Conservation (phyloP, 2,113 vertebrate genomes). For the Sterna hirundo region DNA sequence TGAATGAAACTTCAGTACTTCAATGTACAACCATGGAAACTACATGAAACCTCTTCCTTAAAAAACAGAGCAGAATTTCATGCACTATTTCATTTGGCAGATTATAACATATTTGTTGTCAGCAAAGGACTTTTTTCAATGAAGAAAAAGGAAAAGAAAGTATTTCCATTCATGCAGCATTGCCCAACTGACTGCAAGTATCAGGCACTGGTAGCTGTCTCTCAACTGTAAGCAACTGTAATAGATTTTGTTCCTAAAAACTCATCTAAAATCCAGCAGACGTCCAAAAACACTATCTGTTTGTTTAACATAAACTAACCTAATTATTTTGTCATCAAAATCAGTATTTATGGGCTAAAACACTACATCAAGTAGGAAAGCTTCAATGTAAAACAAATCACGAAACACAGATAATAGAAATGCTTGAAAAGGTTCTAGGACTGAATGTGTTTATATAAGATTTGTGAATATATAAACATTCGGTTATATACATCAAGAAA, state of each 20-base stretch:
- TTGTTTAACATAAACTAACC: background rate
- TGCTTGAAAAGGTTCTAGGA: constrained; percentile 5
- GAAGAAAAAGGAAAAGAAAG: background rate
- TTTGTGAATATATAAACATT: background rate
- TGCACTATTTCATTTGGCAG: constrained; percentile 53
- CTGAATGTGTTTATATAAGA: background rate
- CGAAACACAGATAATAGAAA: constrained; percentile 13
- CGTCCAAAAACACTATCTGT: background rate
- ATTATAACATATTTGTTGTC: background rate
- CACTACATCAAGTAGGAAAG: background rate
- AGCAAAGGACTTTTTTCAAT: constrained; percentile 10
- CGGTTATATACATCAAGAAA: background rate
- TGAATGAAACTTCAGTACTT: background rate
- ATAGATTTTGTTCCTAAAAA: background rate
- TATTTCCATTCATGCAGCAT: background rate
- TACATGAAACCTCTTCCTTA: background rate
- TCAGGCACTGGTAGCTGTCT: background rate
- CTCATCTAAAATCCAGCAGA: background rate
- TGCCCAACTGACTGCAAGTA: background rate
- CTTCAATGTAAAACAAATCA: constrained; percentile 24
- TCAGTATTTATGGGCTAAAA: background rate
- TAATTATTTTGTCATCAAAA: constrained; percentile 1
- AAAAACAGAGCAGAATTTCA: constrained; percentile 32
- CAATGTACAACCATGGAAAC: background rate
- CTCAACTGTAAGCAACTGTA: background rate